A percentile compares a stretch with the other conserved stretches of the same genome.
Conservation (phyloP, 2,797 vertebrate genomes). For the Alcedo atthis region DNA sequence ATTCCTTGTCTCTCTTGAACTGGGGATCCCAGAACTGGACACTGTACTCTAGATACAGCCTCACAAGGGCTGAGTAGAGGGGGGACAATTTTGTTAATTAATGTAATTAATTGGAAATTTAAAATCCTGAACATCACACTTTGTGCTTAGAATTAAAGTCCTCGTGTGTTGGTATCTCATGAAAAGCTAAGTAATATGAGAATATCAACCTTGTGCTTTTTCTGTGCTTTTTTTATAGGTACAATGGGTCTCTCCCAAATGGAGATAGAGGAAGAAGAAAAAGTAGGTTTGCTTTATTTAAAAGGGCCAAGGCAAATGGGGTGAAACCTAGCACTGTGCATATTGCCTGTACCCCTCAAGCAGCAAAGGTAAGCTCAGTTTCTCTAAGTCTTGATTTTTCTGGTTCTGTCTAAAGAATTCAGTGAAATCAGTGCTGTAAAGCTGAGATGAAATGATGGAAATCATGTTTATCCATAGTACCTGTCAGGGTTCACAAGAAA, state of each 20-base stretch:
- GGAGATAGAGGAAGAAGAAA: constrained; percentile 97
- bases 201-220: constrained; percentile 12
- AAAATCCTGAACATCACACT: too few species aligned
- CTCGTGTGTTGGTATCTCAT: neutral
- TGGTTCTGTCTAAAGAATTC: neutral
- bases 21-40: neutral
- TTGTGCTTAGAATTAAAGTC: neutral
- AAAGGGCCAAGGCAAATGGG: constrained; percentile 96
- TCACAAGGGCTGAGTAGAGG: neutral
- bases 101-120: neutral
- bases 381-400: neutral
- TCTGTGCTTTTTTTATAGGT: constrained; percentile 77
- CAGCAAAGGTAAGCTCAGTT: constrained; percentile 89
- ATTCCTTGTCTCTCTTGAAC: neutral
- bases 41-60: neutral
- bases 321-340: constrained; percentile 99
- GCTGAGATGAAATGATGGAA: neutral
- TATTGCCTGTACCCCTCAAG: constrained; percentile 95
- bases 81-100: neutral
- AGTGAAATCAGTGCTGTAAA: neutral
- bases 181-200: neutral
- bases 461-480: neutral
- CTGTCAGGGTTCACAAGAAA: neutral
- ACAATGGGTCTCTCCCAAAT: constrained; percentile 99
- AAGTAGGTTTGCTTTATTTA: constrained; percentile 97